Evolutionary conservation across 2,888 invertebrate species (phyloP).

Genomic region (Venusia cambrica): DNA sequence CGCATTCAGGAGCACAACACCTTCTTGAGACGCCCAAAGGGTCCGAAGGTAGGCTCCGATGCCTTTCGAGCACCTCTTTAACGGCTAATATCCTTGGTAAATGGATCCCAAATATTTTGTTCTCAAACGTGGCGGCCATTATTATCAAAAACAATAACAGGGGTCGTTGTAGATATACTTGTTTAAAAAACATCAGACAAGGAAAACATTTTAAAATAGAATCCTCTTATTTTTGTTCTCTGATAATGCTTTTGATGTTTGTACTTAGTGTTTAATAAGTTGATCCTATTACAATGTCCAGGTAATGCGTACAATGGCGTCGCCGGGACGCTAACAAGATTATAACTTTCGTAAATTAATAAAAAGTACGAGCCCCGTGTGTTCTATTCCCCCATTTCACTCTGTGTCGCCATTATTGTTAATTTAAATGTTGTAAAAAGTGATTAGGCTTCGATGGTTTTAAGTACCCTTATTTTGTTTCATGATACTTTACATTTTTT

Average conservation of each 20-base stretch:
- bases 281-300: constrained; percentile 81
- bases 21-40: constrained; percentile 74
- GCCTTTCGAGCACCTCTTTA: constrained; percentile 79
- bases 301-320: constrained; percentile 73
- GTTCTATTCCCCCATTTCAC: constrained; percentile 44
- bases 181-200: constrained; percentile 24
- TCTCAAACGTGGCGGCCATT: constrained; percentile 63
- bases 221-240: constrained; percentile 74
- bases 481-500: too few species aligned
- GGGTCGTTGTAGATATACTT: constrained; percentile 10
- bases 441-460: constrained; percentile 15
- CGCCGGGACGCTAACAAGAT: constrained; percentile 73
- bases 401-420: constrained; percentile 38
- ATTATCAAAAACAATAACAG: constrained; percentile 38
- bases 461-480: constrained; percentile 27
- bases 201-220: constrained; percentile 41
- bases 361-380: constrained; percentile 64
- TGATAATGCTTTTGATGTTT: constrained; percentile 74
- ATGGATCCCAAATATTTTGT: constrained; percentile 76
- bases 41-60: constrained; percentile 71
- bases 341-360: constrained; percentile 79
- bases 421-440: constrained; percentile 34
- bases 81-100: constrained; percentile 77
- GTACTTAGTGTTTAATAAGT: constrained; percentile 80
- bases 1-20: constrained; percentile 79